These are phyloP conservation scores for Piprites chloris DNA, from an alignment of 2,113 vertebrate genomes.

Conservation along the genomic window DNA sequence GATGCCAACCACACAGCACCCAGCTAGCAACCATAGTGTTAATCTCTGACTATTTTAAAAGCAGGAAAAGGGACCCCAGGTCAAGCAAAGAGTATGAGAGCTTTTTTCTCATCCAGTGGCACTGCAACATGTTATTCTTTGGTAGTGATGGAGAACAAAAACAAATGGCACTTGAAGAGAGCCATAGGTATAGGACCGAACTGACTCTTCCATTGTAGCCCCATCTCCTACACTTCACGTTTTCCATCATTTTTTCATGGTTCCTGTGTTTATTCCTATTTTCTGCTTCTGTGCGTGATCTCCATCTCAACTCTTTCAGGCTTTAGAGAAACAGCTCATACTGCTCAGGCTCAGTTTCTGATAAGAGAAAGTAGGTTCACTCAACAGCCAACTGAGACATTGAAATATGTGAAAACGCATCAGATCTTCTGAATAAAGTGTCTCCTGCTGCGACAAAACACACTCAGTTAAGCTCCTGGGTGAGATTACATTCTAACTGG, in stretches of 20 bases:
- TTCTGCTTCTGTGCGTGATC: neutral
- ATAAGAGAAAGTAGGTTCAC: neutral
- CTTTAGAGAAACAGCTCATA: neutral
- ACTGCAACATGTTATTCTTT: neutral
- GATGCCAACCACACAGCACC: neutral
- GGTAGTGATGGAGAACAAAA: neutral
- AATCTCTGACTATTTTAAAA: neutral
- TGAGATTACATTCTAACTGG: neutral
- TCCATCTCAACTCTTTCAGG: neutral
- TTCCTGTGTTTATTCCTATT: neutral
- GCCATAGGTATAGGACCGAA: fast-evolving
- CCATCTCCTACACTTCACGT: neutral
- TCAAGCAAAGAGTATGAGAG: neutral
- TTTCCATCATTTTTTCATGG: fast-evolving
- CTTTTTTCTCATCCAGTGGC: neutral
- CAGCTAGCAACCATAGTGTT: neutral
- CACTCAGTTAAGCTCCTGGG: neutral
- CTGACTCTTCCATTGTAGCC: neutral
- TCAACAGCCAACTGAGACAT: neutral
- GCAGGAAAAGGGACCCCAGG: neutral
- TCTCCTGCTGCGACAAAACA: neutral
- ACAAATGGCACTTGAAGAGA: fast-evolving
- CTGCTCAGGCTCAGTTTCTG: neutral
- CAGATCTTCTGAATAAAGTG: neutral
- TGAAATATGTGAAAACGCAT: neutral